Conservation (phyloP, 2,113 vertebrate species). For the Ornithorhynchus anatinus region DNA sequence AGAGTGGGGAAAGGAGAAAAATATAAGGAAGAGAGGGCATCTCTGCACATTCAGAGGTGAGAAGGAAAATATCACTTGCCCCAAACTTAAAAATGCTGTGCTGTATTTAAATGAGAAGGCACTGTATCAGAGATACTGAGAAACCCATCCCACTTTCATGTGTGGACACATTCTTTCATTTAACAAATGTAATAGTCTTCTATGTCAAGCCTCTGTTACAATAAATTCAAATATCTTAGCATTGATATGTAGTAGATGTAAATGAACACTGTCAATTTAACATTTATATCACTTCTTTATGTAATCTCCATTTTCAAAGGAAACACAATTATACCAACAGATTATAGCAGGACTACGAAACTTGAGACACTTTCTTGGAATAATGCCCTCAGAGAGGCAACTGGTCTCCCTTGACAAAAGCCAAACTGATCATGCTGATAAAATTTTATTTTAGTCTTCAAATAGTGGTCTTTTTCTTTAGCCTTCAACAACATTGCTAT, state of each 20-base stretch:
- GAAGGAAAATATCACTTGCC: too few relatives aligned
- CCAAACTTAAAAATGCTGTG: too few relatives aligned
- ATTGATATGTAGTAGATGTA: constrained; percentile 3
- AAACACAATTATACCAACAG: not conserved
- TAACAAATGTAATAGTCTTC: constrained; percentile 24
- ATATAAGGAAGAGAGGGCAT: too few relatives aligned
- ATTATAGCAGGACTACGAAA: not conserved
- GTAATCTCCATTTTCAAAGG: not conserved
- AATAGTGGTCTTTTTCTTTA: constrained; percentile 17
- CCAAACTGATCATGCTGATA: not conserved
- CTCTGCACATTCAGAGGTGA: too few relatives aligned
- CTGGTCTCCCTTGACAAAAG: not conserved
- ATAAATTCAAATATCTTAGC: constrained; percentile 10
- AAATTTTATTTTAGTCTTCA: constrained; percentile 4
- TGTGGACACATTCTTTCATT: constrained; percentile 17
- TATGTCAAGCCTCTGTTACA: constrained; percentile 32
- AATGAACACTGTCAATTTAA: not conserved
- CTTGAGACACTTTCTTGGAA: not conserved
- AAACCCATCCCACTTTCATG: not conserved
- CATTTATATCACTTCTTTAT: not conserved
- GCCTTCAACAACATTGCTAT: constrained; percentile 25
- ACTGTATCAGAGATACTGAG: not conserved
- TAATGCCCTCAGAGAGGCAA: not conserved
- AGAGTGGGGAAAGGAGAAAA: too few relatives aligned
- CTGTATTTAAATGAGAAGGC: too few relatives aligned